Conservation (phyloP, 2,797 vertebrate species). For the Euphonia xanthogaster region DNA sequence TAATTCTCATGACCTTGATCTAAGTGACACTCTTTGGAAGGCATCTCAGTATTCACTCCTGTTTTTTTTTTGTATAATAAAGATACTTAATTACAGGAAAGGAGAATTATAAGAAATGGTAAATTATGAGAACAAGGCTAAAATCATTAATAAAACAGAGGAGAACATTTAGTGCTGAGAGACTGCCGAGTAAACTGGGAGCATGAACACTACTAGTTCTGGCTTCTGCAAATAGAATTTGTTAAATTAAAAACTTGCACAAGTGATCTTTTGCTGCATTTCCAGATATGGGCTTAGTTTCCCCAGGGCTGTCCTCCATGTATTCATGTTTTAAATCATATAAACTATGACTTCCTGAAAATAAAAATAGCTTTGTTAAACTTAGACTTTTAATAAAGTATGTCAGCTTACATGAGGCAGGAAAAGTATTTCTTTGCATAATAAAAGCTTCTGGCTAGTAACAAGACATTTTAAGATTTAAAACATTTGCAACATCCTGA, state of each 20-base stretch:
- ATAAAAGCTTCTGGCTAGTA: slow-evolving; percentile 2
- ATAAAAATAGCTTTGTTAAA: slow-evolving; percentile 61
- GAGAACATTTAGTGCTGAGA: not conserved
- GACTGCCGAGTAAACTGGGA: not conserved
- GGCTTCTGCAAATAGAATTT: not conserved
- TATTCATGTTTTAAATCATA: slow-evolving; percentile 38
- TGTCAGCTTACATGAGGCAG: not conserved
- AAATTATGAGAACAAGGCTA: not conserved
- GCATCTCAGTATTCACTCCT: not conserved
- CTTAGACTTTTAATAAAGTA: slow-evolving; percentile 32
- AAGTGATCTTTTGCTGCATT: not conserved
- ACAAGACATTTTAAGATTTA: not conserved
- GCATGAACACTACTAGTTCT: not conserved
- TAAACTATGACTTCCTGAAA: slow-evolving; percentile 36
- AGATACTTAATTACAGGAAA: not conserved
- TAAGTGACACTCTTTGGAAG: not conserved
- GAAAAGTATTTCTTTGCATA: slow-evolving; percentile 23
- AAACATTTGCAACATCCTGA: not conserved
- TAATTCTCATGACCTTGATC: not conserved
- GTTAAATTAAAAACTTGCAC: not conserved
- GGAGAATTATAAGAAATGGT: not conserved
- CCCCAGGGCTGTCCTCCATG: not conserved
- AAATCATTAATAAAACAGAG: not conserved
- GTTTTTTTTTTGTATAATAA: not conserved
- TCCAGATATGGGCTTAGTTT: slow-evolving; percentile 49